phyloP scores from a whole-genome alignment of 2,888 invertebrate species.

The Mimachlamys varia region DNA sequence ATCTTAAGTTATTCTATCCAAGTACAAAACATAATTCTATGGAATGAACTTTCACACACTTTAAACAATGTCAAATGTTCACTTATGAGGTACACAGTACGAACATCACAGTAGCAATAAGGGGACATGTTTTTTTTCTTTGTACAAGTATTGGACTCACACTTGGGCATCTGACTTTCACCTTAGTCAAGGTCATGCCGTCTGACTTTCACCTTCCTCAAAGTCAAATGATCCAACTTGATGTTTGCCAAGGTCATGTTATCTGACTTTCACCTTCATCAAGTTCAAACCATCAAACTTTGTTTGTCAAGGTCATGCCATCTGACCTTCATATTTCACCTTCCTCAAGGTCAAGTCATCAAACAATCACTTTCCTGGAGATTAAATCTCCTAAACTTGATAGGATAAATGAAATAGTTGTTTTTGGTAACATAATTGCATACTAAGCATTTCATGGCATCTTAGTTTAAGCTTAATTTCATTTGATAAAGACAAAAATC shows the following conservation, averaged over 20 bases:
- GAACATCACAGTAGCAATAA: conserved; percentile 23
- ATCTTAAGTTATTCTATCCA: background rate
- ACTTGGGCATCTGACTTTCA: background rate
- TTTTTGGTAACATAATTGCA: no score
- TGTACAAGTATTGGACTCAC: background rate
- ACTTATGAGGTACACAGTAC: conserved; percentile 31
- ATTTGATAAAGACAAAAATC: no score
- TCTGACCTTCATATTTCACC: background rate
- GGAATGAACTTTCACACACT: conserved; percentile 33
- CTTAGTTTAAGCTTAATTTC: no score
- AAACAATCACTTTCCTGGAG: background rate
- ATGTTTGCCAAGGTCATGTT: background rate
- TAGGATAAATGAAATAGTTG: no score
- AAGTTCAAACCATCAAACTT: no score
- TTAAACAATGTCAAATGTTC: conserved; percentile 19
- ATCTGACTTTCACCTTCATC: background rate
- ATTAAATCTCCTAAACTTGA: background rate
- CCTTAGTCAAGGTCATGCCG: background rate
- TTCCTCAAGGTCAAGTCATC: background rate
- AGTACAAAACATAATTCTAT: background rate
- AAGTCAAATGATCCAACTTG: background rate
- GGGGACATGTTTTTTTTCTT: background rate
- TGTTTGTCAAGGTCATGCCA: background rate
- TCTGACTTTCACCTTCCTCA: background rate
- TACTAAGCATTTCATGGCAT: no score